These are phyloP conservation scores for Nyctibius grandis DNA, from an alignment of 2,797 vertebrate genomes.

Conservation along the genomic window DNA sequence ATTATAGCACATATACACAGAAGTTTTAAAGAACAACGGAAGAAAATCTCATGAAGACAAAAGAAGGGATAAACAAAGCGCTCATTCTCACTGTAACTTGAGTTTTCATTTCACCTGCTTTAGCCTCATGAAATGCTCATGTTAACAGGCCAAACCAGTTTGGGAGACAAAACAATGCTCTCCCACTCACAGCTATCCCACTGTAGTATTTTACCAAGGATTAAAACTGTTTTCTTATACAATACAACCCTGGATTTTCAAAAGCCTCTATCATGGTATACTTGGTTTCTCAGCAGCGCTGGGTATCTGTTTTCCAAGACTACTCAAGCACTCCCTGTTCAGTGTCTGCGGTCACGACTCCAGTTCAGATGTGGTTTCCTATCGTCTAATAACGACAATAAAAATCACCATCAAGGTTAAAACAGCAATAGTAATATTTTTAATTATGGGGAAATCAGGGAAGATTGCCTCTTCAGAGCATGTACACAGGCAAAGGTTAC, in stretches of 20 bases:
- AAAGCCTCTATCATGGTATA: background rate
- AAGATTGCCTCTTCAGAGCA: background rate
- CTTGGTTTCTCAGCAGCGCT: background rate
- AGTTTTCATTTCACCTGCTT: background rate
- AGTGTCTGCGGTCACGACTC: background rate
- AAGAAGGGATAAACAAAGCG: background rate
- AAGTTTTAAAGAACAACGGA: background rate
- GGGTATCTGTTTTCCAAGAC: background rate
- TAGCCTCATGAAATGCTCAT: background rate
- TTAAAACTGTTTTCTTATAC: background rate
- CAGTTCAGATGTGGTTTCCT: background rate
- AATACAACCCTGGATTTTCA: background rate
- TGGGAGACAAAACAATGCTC: background rate
- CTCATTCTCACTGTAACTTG: background rate
- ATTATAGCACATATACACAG: background rate
- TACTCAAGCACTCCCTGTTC: background rate
- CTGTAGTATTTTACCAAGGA: background rate
- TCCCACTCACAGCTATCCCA: background rate
- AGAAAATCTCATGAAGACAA: background rate
- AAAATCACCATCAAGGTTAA: background rate
- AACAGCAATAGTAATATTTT: background rate
- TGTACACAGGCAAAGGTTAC: constrained; percentile 1
- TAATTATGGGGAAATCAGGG: background rate
- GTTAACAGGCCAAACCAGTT: background rate
- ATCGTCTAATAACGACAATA: background rate